Conservation (phyloP, 2,113 vertebrate species). For the Gavialis gangeticus region DNA sequence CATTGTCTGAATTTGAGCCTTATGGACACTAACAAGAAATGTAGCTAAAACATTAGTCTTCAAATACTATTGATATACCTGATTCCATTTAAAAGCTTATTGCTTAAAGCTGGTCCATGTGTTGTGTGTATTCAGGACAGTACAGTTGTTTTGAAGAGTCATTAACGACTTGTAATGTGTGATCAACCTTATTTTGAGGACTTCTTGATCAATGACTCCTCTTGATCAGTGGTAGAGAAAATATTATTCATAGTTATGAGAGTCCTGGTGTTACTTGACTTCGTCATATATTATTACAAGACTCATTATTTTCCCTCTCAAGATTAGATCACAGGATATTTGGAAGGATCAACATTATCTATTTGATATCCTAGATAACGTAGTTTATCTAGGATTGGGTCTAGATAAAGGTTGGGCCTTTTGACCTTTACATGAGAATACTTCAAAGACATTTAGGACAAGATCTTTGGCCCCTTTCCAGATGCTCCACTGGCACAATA, state of each 20-base stretch:
- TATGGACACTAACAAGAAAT: neutral
- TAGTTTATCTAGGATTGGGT: neutral
- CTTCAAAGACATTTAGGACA: neutral
- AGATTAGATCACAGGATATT: neutral
- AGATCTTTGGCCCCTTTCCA: neutral
- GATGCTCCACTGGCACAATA: fast-evolving
- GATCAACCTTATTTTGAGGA: neutral
- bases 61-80: neutral
- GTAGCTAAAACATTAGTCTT: neutral
- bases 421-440: fast-evolving
- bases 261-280: neutral
- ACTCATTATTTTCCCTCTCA: fast-evolving
- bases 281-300: neutral
- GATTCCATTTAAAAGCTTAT: neutral
- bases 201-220: neutral
- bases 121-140: neutral
- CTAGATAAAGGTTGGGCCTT: neutral
- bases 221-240: neutral
- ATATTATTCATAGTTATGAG: neutral
- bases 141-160: neutral
- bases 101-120: neutral
- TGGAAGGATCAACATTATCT: neutral
- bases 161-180: neutral
- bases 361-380: neutral
- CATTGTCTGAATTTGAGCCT: neutral